Conservation (phyloP, 2,113 vertebrate species). For the Notiomystis cincta region DNA sequence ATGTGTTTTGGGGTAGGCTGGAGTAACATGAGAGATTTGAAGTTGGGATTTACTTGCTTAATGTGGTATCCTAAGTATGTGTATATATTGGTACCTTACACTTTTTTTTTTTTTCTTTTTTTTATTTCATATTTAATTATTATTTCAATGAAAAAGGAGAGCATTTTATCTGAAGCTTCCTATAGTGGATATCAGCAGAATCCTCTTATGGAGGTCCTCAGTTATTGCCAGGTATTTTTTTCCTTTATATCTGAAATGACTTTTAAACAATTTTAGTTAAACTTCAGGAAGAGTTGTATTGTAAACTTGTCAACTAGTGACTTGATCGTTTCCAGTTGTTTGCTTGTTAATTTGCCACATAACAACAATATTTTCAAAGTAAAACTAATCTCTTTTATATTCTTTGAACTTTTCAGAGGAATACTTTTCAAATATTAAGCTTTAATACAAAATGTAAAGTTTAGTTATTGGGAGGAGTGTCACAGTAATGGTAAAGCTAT, state of each 20-base stretch:
- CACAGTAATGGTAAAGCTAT: not conserved
- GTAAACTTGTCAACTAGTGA: not conserved
- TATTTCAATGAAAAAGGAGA: conserved; percentile 44
- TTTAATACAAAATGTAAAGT: not conserved
- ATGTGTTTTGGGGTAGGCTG: not conserved
- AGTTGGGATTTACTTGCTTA: not conserved
- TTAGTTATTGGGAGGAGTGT: not conserved
- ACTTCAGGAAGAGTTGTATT: not conserved
- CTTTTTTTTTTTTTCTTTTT: not conserved
- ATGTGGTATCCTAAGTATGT: not conserved
- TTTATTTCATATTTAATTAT: not conserved
- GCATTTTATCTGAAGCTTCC: conserved; percentile 15
- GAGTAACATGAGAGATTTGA: not conserved
- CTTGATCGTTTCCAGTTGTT: not conserved
- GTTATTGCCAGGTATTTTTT: conserved; percentile 76
- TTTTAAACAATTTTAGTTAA: not conserved
- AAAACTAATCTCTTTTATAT: not conserved
- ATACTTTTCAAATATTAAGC: not conserved
- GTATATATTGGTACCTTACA: not conserved
- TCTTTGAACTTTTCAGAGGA: not conserved
- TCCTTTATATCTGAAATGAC: not conserved
- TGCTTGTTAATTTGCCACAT: not conserved
- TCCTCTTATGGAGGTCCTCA: conserved; percentile 65
- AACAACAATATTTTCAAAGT: not conserved
- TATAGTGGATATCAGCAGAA: conserved; percentile 57